Base-by-base conservation (phyloP, 1,140 invertebrate genomes). In the Diachasma alloeum region DNA sequence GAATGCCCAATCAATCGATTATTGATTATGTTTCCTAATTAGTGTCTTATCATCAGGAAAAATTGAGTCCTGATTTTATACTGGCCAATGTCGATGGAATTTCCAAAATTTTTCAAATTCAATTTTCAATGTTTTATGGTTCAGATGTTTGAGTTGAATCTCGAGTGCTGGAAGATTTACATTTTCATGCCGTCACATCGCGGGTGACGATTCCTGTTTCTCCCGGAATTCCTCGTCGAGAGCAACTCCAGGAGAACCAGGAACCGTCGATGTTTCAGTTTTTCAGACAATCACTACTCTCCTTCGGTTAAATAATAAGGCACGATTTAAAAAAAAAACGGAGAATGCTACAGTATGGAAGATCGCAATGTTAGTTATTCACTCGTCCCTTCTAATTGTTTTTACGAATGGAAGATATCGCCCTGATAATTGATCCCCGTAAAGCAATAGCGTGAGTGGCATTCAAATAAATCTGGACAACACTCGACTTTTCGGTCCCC, bases 381-480 rank as follows among this genome's bases (percentile, higher is more conserved):
- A 63, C 26, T 26, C 59, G 19, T 63, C 24, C 8, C 24, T 63
- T 63, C 11, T 63, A 63, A 31, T 63, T 24, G 4, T 63, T 15
- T 26, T 63, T 24, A 11, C 13, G 59, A 63, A 63, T 26, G 59
- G 19, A 63, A 63, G 24, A 63, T 42, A 10, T 10, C 9, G 15
- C 46, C 46, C 15, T 15, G 46, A 48, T 48, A 48, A 48, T 48
- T 48, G 46, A 48, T 13, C 11, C 3, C 15, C 17, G 46, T 4
- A 48, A 48, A 48, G 17, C 9, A 19, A 17, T 3, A 56, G 19
- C 31, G 2, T 17, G 4, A 48, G 15, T 31, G 9, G 15, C 10
- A 70, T 53, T n/a, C 15, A 48, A 56, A n/a, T 26, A 72, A 56
- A 8, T 59, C 46, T 17, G 71, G 71, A 72, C 71, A 72, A 72